Base-by-base conservation (phyloP, 2,113 vertebrate species). In the Leiothrix lutea region DNA sequence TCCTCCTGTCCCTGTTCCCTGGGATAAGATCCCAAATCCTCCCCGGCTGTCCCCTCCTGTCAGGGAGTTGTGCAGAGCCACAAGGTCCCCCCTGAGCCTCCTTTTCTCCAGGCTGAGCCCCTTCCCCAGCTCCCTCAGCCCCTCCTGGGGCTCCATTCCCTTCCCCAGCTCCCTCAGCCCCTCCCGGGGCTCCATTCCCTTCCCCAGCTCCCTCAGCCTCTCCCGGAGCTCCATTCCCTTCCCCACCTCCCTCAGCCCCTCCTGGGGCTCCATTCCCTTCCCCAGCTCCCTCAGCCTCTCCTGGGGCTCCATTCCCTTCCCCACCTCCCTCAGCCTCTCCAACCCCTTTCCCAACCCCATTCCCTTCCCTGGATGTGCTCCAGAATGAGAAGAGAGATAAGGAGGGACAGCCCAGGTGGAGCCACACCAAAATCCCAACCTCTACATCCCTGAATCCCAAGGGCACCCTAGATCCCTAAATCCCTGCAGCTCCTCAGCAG, bases 301-400 rank as follows among this genome's bases (percentile, higher is more conserved):
- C 62, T 45, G 44, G 44, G 19, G 44, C 44, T 45, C 45, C 45
- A 45, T 4, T 5, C 19, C 45, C 45, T 45, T 45, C 3, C 45
- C 45, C 53, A 67, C 31, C 25, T 50, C 71, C 25, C n/a, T n/a
- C 50, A 47, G 28, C 47, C 1, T 2, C 33, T 61, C 54, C 64
- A 45, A 2, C 0, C 20, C 17, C 21, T 50, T 79, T 9, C 31
- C 56, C 50, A 65, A 1, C 21, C 9, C 42, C 8, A 1, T 14
- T 36, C 6, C 18, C 25, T 31, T 7, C 31, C 45, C 58, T 45
- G 28, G 15, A 8, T 4, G 1, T 0, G 0, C n/a, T 67, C 38
- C 36, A 51, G 31, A 38, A 65, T 2, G 2, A 51, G 9, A 28
- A 12, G 6, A 0, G 0, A 47, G 19, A 53, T 5, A 12, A 72